These are phyloP conservation scores for Drosophila acutilabella DNA, from an alignment of 2,888 invertebrate genomes.

Conservation along the genomic window DNA sequence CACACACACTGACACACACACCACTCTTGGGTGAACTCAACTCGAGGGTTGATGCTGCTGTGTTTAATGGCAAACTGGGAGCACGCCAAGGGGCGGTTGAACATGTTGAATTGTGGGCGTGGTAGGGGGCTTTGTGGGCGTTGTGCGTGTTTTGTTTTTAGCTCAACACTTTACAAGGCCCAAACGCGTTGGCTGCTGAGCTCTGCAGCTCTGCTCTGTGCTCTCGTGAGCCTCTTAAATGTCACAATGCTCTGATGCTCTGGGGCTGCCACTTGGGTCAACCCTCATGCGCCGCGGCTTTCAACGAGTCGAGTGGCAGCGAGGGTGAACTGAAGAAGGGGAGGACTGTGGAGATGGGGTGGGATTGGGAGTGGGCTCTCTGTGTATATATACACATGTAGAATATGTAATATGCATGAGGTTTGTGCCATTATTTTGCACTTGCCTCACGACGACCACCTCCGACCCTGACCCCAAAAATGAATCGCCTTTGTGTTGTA, in stretches of 20 bases:
- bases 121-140: constrained; percentile 16
- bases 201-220: constrained; percentile 27
- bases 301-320: constrained; percentile 4
- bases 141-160: constrained; percentile 75
- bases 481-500: constrained; percentile 35
- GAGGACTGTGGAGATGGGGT: not conserved
- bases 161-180: constrained; percentile 59
- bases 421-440: constrained; percentile 69
- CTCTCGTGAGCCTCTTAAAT: constrained; percentile 76
- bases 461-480: constrained; percentile 77
- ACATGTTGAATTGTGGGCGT: constrained; percentile 3
- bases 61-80: constrained; percentile 46
- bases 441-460: constrained; percentile 45
- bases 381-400: constrained; percentile 17
- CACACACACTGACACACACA: constrained; percentile 11
- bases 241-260: constrained; percentile 66
- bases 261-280: constrained; percentile 68
- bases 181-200: constrained; percentile 21
- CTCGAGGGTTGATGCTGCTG: constrained; percentile 65
- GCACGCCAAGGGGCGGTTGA: not conserved
- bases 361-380: not conserved
- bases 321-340: not conserved
- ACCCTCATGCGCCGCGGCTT: constrained; percentile 43
- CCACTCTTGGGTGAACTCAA: constrained; percentile 40
- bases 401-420: constrained; percentile 69